Conservation (phyloP, 2,113 vertebrate species). For the Struthidea cinerea region DNA sequence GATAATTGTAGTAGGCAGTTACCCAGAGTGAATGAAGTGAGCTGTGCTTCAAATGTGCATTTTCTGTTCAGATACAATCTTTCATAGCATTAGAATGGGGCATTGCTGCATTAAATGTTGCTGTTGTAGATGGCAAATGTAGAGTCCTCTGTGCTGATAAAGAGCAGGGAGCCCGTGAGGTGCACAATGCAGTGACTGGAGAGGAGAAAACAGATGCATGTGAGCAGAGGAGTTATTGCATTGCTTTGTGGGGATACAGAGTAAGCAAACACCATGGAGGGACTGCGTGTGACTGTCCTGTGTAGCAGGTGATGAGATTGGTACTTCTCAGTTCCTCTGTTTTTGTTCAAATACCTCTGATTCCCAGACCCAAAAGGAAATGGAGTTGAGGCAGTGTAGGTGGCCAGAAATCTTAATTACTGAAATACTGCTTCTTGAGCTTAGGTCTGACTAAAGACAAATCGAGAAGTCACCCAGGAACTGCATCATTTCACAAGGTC, state of each 20-base stretch:
- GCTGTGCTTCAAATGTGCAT: not conserved
- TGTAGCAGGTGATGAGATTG: not conserved
- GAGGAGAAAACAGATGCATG: not conserved
- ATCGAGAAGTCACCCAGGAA: not conserved
- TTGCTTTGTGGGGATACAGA: not conserved
- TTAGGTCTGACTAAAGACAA: not conserved
- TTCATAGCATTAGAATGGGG: not conserved
- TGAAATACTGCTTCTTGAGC: not conserved
- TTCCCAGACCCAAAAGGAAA: not conserved
- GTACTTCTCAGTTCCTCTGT: not conserved
- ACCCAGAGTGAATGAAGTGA: not conserved
- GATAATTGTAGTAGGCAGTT: conserved; percentile 29
- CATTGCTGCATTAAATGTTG: not conserved
- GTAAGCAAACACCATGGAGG: not conserved
- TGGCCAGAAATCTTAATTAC: not conserved
- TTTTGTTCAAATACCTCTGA: not conserved
- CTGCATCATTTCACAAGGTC: not conserved
- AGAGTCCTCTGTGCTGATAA: not conserved
- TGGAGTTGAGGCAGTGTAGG: not conserved
- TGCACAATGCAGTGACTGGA: not conserved
- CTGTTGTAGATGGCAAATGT: not conserved
- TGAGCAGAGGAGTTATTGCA: not conserved
- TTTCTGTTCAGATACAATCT: conserved; percentile 26
- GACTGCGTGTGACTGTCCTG: not conserved
- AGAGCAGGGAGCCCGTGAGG: not conserved